Percentiles rank a stretch among this genome's conserved stretches.
These are phyloP conservation scores for Poeciliopsis paucimaculata DNA, from an alignment of 2,797 vertebrate genomes.

Conservation along the genomic window DNA sequence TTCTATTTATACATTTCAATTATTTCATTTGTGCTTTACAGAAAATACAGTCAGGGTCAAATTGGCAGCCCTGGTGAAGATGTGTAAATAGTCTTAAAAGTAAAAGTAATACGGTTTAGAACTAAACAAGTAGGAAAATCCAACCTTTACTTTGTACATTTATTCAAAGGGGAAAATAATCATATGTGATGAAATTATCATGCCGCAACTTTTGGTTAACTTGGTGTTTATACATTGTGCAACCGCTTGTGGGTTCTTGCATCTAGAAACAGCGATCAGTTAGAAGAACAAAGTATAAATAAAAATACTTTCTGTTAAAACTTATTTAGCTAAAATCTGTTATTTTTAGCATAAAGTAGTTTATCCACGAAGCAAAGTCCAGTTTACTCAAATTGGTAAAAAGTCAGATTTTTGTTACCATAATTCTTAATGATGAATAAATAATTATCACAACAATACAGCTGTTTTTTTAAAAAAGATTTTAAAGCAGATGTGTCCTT, in stretches of 20 bases:
- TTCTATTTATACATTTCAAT: not conserved
- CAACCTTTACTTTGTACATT: not conserved
- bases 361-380: not conserved
- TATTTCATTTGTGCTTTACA: not conserved
- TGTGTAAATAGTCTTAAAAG: not conserved
- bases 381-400: not conserved
- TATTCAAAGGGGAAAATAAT: not conserved
- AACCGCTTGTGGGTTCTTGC: not conserved
- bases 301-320: not conserved
- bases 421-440: too few species aligned
- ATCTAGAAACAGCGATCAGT: not conserved
- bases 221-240: not conserved
- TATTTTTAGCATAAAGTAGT: not conserved
- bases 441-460: too few species aligned
- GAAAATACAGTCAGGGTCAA: not conserved
- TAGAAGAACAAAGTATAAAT: not conserved
- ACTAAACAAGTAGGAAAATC: not conserved
- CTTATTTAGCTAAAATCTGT: not conserved
- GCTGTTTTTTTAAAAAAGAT: too few species aligned
- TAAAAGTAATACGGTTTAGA: not conserved
- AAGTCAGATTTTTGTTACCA: not conserved
- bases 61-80: not conserved
- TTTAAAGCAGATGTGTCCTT: not conserved
- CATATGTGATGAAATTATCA: not conserved
- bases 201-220: not conserved